phyloP scores from a whole-genome alignment of 2,888 invertebrate species.

The Drosophila infuscata region DNA sequence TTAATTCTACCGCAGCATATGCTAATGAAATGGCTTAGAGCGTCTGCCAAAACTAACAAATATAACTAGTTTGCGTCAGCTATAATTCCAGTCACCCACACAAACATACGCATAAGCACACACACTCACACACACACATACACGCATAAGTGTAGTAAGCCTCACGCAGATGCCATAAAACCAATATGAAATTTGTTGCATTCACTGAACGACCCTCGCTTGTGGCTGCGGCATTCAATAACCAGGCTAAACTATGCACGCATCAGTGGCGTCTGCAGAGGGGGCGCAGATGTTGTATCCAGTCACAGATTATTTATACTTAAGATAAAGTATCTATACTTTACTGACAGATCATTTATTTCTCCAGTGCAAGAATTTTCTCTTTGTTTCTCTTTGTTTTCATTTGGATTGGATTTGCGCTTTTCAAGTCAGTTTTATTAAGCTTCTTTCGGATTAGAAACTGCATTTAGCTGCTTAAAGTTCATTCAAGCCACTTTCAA shows the following conservation, averaged over 20 bases:
- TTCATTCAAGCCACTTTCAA: not conserved
- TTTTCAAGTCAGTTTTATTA: not conserved
- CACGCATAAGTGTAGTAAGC: slow-evolving; percentile 3
- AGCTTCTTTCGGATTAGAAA: not conserved
- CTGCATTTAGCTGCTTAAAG: not conserved
- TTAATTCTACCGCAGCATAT: slow-evolving; percentile 39
- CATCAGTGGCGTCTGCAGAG: slow-evolving; percentile 12
- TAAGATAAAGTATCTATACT: not conserved
- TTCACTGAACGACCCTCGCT: slow-evolving; percentile 48
- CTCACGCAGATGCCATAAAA: slow-evolving; percentile 59
- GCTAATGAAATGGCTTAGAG: slow-evolving; percentile 63
- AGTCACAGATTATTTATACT: not conserved
- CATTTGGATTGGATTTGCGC: not conserved
- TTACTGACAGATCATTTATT: not conserved
- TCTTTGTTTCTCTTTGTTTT: not conserved
- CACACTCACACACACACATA: slow-evolving; percentile 11
- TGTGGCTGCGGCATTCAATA: slow-evolving; percentile 64
- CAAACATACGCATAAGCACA: slow-evolving; percentile 7
- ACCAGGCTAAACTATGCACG: slow-evolving; percentile 67
- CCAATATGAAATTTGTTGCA: slow-evolving; percentile 64
- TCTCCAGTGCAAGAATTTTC: not conserved
- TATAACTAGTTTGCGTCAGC: slow-evolving; percentile 44
- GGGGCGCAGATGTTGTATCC: not conserved
- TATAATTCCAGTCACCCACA: slow-evolving; percentile 15
- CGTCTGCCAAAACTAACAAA: slow-evolving; percentile 59